A percentile compares a stretch with the other conserved stretches of the same genome.
Conservation (phyloP, 2,888 invertebrate species). For the Steromphala cineraria region DNA sequence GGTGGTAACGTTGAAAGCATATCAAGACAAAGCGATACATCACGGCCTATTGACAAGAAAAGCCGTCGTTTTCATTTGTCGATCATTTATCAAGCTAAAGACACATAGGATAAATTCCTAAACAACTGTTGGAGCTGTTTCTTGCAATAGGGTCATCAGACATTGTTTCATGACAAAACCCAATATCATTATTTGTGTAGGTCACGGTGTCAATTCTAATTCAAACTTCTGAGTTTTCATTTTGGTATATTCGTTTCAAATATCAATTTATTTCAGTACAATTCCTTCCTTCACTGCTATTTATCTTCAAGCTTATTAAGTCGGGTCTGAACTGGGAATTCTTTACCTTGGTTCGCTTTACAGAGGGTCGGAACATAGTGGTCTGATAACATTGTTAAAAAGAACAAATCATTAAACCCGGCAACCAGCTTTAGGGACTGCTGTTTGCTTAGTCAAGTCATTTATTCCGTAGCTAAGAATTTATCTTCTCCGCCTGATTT, state of each 20-base stretch:
- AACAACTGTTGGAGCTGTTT: not conserved
- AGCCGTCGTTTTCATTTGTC: constrained; percentile 5
- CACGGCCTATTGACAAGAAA: constrained; percentile 4
- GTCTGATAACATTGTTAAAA: constrained; percentile 11
- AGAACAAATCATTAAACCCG: constrained; percentile 16
- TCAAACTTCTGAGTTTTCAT: too few species aligned
- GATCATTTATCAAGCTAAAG: constrained; percentile 12
- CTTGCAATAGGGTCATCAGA: not conserved
- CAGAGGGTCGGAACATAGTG: not conserved
- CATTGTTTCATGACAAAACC: too few species aligned
- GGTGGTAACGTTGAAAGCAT: not conserved
- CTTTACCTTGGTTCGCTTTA: too few species aligned
- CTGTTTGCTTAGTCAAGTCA: constrained; percentile 6
- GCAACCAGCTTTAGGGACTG: not conserved
- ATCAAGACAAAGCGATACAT: not conserved
- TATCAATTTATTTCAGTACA: too few species aligned
- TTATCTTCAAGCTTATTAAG: too few species aligned
- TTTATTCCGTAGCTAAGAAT: constrained; percentile 15
- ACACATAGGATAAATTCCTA: constrained; percentile 6
- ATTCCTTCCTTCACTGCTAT: too few species aligned
- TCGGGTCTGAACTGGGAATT: too few species aligned
- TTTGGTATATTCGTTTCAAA: too few species aligned
- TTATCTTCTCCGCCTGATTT: not conserved
- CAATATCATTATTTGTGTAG: too few species aligned
- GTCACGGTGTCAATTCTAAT: too few species aligned